Evolutionary conservation across 2,113 vertebrate genomes (phyloP), one percentile per base, ranked within the genome.

Genomic region (Burhinus oedicnemus): DNA sequence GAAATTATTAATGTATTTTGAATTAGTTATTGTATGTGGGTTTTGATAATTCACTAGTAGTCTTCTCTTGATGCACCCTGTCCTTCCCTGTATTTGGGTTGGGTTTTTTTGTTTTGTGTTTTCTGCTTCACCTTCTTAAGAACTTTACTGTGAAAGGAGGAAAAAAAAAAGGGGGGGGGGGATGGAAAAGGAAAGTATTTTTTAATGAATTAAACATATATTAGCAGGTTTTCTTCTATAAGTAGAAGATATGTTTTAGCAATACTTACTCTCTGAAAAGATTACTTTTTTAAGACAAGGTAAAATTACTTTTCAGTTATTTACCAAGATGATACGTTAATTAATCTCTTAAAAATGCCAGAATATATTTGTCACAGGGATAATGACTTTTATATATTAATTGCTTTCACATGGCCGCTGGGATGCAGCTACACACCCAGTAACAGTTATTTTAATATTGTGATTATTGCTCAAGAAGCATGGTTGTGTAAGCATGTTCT

Each of bases 401-500:
- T 89, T 75, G 29, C 58, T 79, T 95, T 75, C 38, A 47, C 2
- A 0, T 78, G 29, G 20, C 20, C 87, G 3, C 30, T 81, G 64
- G 26, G 13, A 40, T 75, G 20, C 60, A 84, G 38, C 34, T 26
- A 61, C 15, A 25, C 4, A 51, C 8, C 15, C 32, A 58, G 4
- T 55, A 61, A 42, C 29, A 47, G 26, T 42, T 51, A 58, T 45
- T 71, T 51, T 5, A 47, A 9, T 75, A 1, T 15, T 87, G 44
- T 45, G 75, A 44, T 75, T 51, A 12, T 66, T 57, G 15, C 29
- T 90, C 5, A 76, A 83, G 30, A 65, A 77, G 25, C 9, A 74
- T 60, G 17, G 19, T 36, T 5, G 0, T 60, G 12, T 5, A 49
- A 5, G 15, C 15, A 5, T 11, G 13, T 38, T 42, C 70, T 12